phyloP scores from a whole-genome alignment of 2,888 invertebrate genomes.

The Ephialtes manifestator region DNA sequence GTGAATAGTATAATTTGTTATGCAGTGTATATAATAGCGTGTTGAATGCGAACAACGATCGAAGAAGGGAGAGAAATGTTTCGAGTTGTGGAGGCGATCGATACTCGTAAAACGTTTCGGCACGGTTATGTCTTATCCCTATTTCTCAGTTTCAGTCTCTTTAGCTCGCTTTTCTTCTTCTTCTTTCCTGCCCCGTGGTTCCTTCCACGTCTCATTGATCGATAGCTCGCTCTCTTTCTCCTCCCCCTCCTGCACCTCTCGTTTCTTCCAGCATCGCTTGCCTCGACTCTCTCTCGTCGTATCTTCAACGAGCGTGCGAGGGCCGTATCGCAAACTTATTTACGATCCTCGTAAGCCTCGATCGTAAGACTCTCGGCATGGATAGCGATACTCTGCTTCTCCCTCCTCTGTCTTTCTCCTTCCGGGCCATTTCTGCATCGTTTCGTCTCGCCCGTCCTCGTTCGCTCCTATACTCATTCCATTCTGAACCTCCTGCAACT shows the following conservation, averaged over 20 bases:
- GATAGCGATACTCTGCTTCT: constrained; percentile 67
- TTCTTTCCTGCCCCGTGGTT: constrained; percentile 8
- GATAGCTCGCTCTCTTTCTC: constrained; percentile 53
- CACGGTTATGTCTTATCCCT: constrained; percentile 72
- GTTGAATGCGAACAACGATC: constrained; percentile 55
- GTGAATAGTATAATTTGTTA: constrained; percentile 9
- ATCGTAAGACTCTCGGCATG: constrained; percentile 76
- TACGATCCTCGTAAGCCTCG: constrained; percentile 82
- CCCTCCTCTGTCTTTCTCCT: constrained; percentile 50
- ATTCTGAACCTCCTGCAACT: constrained; percentile 63
- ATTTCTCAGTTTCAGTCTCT: constrained; percentile 62
- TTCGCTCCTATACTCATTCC: constrained; percentile 47
- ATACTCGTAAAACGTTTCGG: constrained; percentile 79
- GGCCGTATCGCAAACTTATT: constrained; percentile 82
- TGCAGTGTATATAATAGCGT: constrained; percentile 30
- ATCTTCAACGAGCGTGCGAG: constrained; percentile 77
- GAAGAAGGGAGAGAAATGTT: constrained; percentile 56
- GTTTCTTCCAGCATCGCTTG: constrained; percentile 19
- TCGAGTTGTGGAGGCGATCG: constrained; percentile 76
- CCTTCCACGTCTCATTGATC: constrained; percentile 56
- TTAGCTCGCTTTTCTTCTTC: constrained; percentile 36
- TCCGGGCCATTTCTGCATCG: constrained; percentile 57
- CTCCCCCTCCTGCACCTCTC: constrained; percentile 31
- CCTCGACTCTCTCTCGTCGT: constrained; percentile 67
- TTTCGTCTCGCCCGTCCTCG: constrained; percentile 59